These are phyloP conservation scores for Trachymyrmex cornetzi DNA, from an alignment of 1,140 invertebrate genomes.

Conservation along the genomic window DNA sequence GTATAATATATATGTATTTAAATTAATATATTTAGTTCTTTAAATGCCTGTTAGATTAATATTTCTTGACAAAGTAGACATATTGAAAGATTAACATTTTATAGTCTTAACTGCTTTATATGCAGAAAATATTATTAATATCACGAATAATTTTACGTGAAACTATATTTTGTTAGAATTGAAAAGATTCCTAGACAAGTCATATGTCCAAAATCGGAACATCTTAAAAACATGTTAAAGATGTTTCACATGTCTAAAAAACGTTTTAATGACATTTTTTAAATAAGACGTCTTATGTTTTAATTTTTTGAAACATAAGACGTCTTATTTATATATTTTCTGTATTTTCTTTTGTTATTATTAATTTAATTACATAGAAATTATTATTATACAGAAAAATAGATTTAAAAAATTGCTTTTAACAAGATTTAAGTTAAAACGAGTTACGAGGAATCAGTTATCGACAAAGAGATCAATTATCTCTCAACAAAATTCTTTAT, in stretches of 20 bases:
- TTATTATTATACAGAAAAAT: not conserved
- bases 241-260: too few relatives aligned
- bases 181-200: not conserved
- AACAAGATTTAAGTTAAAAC: not conserved
- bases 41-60: not conserved
- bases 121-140: not conserved
- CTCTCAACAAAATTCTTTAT: constrained; percentile 75
- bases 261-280: too few relatives aligned
- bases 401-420: not conserved
- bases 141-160: not conserved
- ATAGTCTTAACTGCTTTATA: not conserved
- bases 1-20: not conserved
- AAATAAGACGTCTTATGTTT: too few relatives aligned
- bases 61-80: not conserved
- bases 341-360: not conserved
- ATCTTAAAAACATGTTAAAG: too few relatives aligned
- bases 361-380: not conserved
- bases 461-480: not conserved
- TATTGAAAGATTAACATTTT: not conserved
- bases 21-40: not conserved
- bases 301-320: not conserved
- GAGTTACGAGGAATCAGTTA: not conserved
- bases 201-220: too few relatives aligned
- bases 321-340: not conserved
- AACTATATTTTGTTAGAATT: not conserved